Conservation (phyloP, 1,140 invertebrate species). For the Pseudomyrmex dendroicus region DNA sequence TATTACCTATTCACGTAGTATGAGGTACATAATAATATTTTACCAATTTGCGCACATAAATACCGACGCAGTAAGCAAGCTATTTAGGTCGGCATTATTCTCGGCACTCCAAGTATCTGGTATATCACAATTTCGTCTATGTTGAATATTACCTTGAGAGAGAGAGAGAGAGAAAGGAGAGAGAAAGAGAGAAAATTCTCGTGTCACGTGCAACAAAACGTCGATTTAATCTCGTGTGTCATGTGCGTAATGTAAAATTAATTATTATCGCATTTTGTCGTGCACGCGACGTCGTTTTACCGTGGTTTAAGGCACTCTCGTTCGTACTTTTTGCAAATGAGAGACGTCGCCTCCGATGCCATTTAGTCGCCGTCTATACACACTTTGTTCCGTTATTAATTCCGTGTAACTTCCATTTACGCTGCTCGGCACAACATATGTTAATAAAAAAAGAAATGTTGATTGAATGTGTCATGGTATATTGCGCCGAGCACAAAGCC, state of each 20-base stretch:
- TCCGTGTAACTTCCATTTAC: slow-evolving; percentile 4
- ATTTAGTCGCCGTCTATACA: slow-evolving; percentile 3
- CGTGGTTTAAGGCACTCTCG: not conserved
- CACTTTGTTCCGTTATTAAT: slow-evolving; percentile 1
- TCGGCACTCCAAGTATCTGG: not conserved
- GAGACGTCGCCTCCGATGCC: not conserved
- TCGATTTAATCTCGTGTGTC: not conserved
- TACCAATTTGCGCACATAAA: not conserved
- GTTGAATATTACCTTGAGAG: not conserved
- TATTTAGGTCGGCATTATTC: not conserved
- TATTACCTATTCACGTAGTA: too few relatives aligned
- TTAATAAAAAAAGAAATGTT: slow-evolving; percentile 9
- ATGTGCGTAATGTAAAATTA: slow-evolving; percentile 20
- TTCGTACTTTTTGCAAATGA: not conserved
- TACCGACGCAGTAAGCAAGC: not conserved
- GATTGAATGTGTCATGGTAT: slow-evolving; percentile 2
- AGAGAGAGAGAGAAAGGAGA: not conserved
- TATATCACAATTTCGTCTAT: not conserved
- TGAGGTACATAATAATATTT: too few relatives aligned
- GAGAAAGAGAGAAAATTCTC: too few relatives aligned
- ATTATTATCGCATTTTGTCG: slow-evolving; percentile 31
- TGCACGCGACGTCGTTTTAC: not conserved
- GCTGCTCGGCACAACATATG: not conserved
- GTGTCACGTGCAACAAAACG: not conserved
- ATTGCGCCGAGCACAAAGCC: not conserved